Base-by-base conservation (phyloP, 2,888 invertebrate species). In the Dione vanillae region DNA sequence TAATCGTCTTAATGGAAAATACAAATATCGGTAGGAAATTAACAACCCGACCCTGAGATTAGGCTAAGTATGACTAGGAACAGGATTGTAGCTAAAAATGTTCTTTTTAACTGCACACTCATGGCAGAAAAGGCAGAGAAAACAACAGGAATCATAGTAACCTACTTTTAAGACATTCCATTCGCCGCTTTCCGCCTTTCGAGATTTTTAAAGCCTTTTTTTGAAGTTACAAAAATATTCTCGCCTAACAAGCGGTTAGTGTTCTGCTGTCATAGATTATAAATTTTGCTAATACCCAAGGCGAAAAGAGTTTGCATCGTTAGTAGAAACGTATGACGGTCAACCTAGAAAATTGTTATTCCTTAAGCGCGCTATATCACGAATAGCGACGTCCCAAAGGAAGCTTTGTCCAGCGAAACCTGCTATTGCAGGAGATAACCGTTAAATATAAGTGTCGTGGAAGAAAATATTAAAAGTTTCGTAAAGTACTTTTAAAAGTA, bases 301-400 rank as follows among this genome's bases (percentile, higher is more conserved):
- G 9, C 56, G 14, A 66, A 37, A 52, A 35, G n/a, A 58, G 47
- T 66, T 49, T 56, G 54, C 40, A 37, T 67, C 66, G 58, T 67
- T 58, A 61, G 58, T 43, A 14, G 19, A 58, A 67, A 67, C n/a
- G 56, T 58, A 37, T 67, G 47, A 47, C 37, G 37, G 56, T 66
- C 45, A 66, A 45, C 35, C 45, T 37, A 40, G 66, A 58, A 56
- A 67, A 19, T 45, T 16, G 20, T 65, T 49, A n/a, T 27, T 27
- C 43, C 27, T 59, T 43, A 43, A 43, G 43, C 59, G 41, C 59
- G 43, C 61, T 45, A 43, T 27, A 45, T 45, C 27, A n/a, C 59
- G 43, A 59, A 41, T 61, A 20, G 27, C n/a, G 59, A n/a, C 59
- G 59, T 27, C 59, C 59, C 59, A 61, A 20, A 14, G 43, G 59